Percentiles rank a stretch among this genome's conserved stretches.
These are phyloP conservation scores for Labeo rohita DNA, from an alignment of 2,113 vertebrate genomes.

Conservation along the genomic window DNA sequence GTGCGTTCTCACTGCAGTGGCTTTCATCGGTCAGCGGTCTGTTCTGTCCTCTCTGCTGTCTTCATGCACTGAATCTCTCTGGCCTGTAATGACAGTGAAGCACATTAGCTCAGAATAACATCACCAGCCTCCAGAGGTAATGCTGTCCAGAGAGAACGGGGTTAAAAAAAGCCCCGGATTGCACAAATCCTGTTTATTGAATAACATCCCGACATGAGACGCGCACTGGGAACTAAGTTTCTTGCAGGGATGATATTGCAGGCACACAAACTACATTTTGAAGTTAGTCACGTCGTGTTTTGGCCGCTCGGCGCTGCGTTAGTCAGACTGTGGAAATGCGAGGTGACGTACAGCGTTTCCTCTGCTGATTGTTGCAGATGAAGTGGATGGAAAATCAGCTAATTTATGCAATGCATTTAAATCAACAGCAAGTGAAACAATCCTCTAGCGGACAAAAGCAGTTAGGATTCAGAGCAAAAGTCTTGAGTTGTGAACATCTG, in stretches of 20 bases:
- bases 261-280: not conserved
- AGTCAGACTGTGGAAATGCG: not conserved
- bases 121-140: not conserved
- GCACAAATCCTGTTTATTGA: not conserved
- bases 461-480: not conserved
- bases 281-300: not conserved
- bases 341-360: not conserved
- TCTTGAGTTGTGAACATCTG: not conserved
- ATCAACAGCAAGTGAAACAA: not conserved
- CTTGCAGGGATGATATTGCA: not conserved
- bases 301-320: not conserved
- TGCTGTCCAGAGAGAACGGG: not conserved
- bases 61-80: constrained; percentile 97
- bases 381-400: not conserved
- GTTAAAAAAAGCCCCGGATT: not conserved
- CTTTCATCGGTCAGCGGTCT: constrained; percentile 68
- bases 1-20: constrained; percentile 8
- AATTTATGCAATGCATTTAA: not conserved
- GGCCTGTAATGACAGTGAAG: constrained; percentile 75
- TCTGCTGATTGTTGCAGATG: not conserved
- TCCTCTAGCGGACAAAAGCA: not conserved
- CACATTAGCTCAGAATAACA: constrained; percentile 10
- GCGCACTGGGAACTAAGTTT: not conserved
- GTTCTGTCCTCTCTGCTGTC: constrained; percentile 89
- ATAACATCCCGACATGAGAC: not conserved